These are phyloP conservation scores for Ichneumon xanthorius DNA, from an alignment of 2,888 invertebrate species.

Conservation along the genomic window DNA sequence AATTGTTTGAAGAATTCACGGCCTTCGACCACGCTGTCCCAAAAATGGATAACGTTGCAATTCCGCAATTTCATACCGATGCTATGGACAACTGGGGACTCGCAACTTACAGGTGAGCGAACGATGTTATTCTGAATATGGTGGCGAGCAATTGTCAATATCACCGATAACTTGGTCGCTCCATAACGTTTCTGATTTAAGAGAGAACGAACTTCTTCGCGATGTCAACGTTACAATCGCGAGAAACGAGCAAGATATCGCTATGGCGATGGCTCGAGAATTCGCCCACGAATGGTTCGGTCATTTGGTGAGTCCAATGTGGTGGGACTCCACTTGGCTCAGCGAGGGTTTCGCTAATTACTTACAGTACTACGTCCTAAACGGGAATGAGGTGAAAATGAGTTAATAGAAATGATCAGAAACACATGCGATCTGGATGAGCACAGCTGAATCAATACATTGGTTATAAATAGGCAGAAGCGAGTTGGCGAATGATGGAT, in stretches of 20 bases:
- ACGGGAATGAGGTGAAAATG: slow-evolving; percentile 75
- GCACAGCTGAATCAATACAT: slow-evolving; percentile 7
- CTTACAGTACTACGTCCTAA: slow-evolving; percentile 84
- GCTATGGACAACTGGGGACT: slow-evolving; percentile 99
- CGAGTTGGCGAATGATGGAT: slow-evolving; percentile 85
- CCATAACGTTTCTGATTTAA: slow-evolving; percentile 86
- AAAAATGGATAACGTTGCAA: slow-evolving; percentile 95
- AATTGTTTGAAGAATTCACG: slow-evolving; percentile 89
- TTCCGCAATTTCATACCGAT: slow-evolving; percentile 95
- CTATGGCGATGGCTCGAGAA: slow-evolving; percentile 88
- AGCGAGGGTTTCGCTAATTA: slow-evolving; percentile 87
- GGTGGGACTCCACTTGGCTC: slow-evolving; percentile 85
- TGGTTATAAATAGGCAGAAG: neutral
- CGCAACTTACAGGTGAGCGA: slow-evolving; percentile 89
- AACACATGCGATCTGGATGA: neutral
- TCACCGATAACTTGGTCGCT: neutral
- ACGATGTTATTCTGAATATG: neutral
- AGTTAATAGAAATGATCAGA: neutral
- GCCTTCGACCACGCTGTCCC: slow-evolving; percentile 87
- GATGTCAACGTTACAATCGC: slow-evolving; percentile 66
- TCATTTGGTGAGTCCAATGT: slow-evolving; percentile 82
- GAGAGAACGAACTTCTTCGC: slow-evolving; percentile 73
- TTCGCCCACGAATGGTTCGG: slow-evolving; percentile 87
- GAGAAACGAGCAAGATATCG: slow-evolving; percentile 64
- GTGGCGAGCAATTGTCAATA: neutral